Conservation (phyloP, 2,113 vertebrate species). For the Astur gentilis region DNA sequence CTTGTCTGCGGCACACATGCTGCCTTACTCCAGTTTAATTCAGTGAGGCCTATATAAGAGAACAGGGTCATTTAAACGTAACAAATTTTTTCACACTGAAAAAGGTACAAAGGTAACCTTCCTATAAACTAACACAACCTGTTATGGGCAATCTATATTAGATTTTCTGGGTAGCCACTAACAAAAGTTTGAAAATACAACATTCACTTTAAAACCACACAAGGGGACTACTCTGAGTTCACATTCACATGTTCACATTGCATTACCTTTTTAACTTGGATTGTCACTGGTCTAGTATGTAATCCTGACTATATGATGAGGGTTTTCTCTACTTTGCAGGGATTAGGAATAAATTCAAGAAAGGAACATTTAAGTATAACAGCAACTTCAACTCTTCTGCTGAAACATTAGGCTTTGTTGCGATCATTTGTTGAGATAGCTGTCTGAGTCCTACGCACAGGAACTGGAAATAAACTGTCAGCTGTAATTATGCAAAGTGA, state of each 20-base stretch:
- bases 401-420: neutral
- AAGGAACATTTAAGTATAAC: neutral
- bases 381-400: neutral
- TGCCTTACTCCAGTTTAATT: neutral
- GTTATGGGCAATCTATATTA: neutral
- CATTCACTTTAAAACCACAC: neutral
- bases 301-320: neutral
- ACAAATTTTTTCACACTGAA: neutral
- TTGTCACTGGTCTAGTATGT: neutral
- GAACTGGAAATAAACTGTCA: neutral
- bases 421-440: neutral
- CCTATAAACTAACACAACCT: neutral
- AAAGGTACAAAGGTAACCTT: neutral
- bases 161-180: neutral
- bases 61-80: neutral
- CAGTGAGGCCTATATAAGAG: neutral
- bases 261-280: neutral
- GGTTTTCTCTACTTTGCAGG: neutral
- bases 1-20: neutral
- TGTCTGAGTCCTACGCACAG: neutral
- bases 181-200: neutral
- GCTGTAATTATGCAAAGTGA: neutral
- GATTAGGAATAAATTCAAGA: neutral
- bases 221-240: neutral
- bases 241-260: neutral